phyloP scores from a whole-genome alignment of 1,140 invertebrate genomes.

The Matsumurasca onukii region DNA sequence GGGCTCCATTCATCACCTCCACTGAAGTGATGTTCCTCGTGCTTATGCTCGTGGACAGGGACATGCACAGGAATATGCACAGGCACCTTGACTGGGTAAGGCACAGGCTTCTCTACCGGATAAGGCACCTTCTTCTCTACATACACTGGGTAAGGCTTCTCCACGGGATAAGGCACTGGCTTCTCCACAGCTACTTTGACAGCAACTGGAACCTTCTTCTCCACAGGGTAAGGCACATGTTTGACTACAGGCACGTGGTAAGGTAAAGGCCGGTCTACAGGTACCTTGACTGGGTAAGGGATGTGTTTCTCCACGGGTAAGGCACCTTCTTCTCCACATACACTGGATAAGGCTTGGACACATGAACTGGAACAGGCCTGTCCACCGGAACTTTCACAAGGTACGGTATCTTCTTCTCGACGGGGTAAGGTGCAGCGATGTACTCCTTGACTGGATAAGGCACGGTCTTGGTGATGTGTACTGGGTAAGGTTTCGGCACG shows the following conservation, averaged over 20 bases:
- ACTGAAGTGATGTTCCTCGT: slow-evolving; percentile 2
- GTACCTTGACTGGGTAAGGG: slow-evolving; percentile 61
- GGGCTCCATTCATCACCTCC: neutral
- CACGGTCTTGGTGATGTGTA: slow-evolving; percentile 41
- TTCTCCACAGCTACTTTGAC: slow-evolving; percentile 48
- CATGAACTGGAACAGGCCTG: slow-evolving; percentile 54
- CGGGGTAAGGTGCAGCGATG: slow-evolving; percentile 51
- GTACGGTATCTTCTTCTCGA: slow-evolving; percentile 72
- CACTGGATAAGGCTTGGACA: slow-evolving; percentile 44
- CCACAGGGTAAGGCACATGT: slow-evolving; percentile 32
- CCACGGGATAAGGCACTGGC: slow-evolving; percentile 17
- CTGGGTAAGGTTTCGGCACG: slow-evolving; percentile 44
- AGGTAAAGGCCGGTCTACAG: slow-evolving; percentile 42
- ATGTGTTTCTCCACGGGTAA: slow-evolving; percentile 45
- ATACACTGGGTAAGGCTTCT: slow-evolving; percentile 19
- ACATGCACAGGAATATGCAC: slow-evolving; percentile 20
- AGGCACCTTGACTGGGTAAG: slow-evolving; percentile 19
- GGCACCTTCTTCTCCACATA: slow-evolving; percentile 38
- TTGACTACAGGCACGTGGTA: slow-evolving; percentile 32
- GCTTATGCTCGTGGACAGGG: neutral
- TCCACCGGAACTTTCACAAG: slow-evolving; percentile 60
- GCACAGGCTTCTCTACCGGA: slow-evolving; percentile 27
- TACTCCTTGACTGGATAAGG: slow-evolving; percentile 71
- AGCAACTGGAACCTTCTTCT: slow-evolving; percentile 57
- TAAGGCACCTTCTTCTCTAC: slow-evolving; percentile 26